A percentile compares a stretch with the other conserved stretches of the same genome.
Evolutionary conservation across 2,113 vertebrate genomes (phyloP).

Genomic region (Myrmecobius fasciatus): DNA sequence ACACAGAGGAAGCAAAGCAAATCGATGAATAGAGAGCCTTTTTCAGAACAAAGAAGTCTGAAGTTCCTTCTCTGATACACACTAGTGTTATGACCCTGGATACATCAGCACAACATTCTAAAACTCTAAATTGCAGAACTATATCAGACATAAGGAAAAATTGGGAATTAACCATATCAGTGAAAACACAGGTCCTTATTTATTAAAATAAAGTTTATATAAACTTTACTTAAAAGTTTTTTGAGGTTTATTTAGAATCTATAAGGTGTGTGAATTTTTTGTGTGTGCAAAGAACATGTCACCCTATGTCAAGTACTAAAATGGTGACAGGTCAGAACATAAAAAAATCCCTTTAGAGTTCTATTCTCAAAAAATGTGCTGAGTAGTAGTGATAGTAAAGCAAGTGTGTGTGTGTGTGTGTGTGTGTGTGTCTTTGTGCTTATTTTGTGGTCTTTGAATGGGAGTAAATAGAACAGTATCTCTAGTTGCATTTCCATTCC

Average conservation of each 20-base stretch:
- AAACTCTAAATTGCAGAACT: too few species aligned
- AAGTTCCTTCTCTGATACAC: too few species aligned
- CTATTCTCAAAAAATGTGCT: constrained; percentile 23
- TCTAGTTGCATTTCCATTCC: not conserved
- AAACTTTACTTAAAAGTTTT: not conserved
- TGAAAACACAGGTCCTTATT: not conserved
- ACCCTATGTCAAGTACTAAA: not conserved
- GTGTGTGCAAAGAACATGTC: not conserved
- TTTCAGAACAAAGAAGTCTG: too few species aligned
- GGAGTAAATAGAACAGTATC: not conserved
- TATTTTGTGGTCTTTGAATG: constrained; percentile 6
- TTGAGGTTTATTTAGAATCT: constrained; percentile 28
- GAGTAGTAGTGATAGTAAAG: not conserved
- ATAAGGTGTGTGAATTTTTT: not conserved
- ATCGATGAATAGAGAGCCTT: too few species aligned
- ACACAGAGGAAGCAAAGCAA: too few species aligned
- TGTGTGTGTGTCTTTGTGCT: not conserved
- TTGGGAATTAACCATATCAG: too few species aligned
- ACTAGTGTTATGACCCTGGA: too few species aligned
- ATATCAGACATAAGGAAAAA: too few species aligned
- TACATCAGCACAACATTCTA: too few species aligned
- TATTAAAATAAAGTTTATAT: too few species aligned
- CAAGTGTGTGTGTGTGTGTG: not conserved
- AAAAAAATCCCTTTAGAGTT: not conserved
- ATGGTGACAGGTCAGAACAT: not conserved